Evolutionary conservation across 2,888 invertebrate species (phyloP), one percentile per base, ranked within the genome.

Genomic region (Harpagoxenus sublaevis): DNA sequence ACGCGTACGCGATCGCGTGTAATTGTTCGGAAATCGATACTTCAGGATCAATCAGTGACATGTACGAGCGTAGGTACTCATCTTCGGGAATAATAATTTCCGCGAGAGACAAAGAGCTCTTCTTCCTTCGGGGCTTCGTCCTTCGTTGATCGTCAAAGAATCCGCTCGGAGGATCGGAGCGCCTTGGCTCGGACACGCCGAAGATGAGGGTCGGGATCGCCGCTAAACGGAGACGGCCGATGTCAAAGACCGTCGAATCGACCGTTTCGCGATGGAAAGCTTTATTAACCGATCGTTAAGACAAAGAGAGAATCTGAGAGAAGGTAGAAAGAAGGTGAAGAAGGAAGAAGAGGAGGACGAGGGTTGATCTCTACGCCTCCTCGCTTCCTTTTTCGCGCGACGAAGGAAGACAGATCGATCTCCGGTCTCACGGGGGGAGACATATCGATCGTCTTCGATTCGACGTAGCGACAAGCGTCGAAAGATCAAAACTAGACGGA

Each of bases 21-120:
- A 81, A 81, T 81, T 73, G 57, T 48, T 60, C 60, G 39, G 71
- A 81, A 71, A 73, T 81, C 74, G 45, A 79, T 39, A 73, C 35
- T 60, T 81, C 48, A 39, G 39, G 48, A 60, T 74, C 60, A 60
- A 15, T 60, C 74, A 48, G 18, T 18, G 48, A n/a, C 23, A 15
- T 1, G 35, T n/a, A 51, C 70, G 74, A 65, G 48, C 15, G 23
- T 23, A 23, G 23, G 23, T 77, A 71, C 74, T 71, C 70, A 45
- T 66, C 45, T 60, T 39, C 42, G 68, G 18, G 68, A 51, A 57
- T 60, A 60, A 79, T 71, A 71, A 79, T 71, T 81, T 81, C 74
- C 60, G 31, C 74, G 73, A 48, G 60, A 48, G 12, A 73, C 79
- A 81, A 74, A 79, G 79, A 35, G 39, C 60, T 18, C 39, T 23